phyloP scores from a whole-genome alignment of 2,797 vertebrate genomes.

The Sebastiscus albofasciatus region DNA sequence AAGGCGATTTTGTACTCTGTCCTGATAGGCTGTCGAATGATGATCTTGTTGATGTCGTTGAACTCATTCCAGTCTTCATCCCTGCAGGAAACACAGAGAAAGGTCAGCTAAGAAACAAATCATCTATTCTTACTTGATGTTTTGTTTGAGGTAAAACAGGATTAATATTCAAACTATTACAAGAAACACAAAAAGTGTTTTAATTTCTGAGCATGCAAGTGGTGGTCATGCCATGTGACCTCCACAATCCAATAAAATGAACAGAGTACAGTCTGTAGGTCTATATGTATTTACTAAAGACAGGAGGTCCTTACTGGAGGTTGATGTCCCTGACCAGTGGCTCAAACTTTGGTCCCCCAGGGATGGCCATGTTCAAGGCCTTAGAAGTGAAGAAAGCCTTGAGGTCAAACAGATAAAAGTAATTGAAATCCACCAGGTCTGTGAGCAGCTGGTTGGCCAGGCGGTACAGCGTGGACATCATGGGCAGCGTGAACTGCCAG shows the following conservation, averaged over 20 bases:
- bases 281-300: background rate
- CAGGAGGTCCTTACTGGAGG: constrained; percentile 88
- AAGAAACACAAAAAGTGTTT: background rate
- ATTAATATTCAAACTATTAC: background rate
- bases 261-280: background rate
- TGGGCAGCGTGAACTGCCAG: constrained; percentile 98
- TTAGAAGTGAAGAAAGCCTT: constrained; percentile 99
- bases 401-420: constrained; percentile 98
- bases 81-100: constrained; percentile 69
- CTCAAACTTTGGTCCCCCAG: constrained; percentile 98
- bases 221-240: background rate
- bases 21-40: constrained; percentile 97
- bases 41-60: constrained; percentile 99
- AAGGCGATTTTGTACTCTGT: constrained; percentile 99
- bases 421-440: constrained; percentile 97
- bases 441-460: constrained; percentile 98
- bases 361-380: constrained; percentile 99
- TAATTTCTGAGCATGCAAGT: background rate
- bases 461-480: constrained; percentile 99
- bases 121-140: accelerated
- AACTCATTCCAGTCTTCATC: constrained; percentile 99
- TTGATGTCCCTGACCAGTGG: constrained; percentile 98
- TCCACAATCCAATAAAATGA: accelerated
- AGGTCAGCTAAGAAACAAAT: background rate
- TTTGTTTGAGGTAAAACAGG: background rate